phyloP scores from a whole-genome alignment of 2,797 vertebrate species.

The Chaunax sp. region DNA sequence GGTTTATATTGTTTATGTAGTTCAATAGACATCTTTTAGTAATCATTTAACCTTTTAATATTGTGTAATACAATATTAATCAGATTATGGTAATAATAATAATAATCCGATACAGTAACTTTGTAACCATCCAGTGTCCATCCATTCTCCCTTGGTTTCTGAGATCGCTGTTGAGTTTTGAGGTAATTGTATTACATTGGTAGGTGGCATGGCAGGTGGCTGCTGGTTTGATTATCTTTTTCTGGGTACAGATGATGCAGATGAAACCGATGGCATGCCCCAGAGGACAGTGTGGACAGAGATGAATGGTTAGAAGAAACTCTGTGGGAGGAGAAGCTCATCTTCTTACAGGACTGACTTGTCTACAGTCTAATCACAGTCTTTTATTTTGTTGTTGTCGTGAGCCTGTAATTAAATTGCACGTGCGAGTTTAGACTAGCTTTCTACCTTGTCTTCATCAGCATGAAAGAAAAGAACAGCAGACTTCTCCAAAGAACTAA shows the following conservation, averaged over 20 bases:
- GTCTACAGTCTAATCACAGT: slow-evolving; percentile 57
- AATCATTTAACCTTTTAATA: too few species aligned
- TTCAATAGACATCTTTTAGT: too few species aligned
- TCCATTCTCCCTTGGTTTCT: not conserved
- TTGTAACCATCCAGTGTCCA: not conserved
- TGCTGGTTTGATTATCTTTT: slow-evolving; percentile 25
- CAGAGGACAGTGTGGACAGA: slow-evolving; percentile 30
- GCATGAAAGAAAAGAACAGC: slow-evolving; percentile 40
- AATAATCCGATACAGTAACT: not conserved
- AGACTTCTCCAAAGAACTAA: slow-evolving; percentile 54
- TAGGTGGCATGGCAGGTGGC: slow-evolving; percentile 4
- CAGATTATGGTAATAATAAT: too few species aligned
- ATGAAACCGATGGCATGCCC: slow-evolving; percentile 12
- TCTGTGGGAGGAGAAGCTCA: slow-evolving; percentile 47
- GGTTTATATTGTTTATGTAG: too few species aligned
- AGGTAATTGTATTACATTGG: slow-evolving; percentile 8
- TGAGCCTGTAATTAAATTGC: slow-evolving; percentile 39
- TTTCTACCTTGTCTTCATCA: slow-evolving; percentile 29
- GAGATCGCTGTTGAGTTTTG: not conserved
- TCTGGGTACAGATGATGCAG: slow-evolving; percentile 16
- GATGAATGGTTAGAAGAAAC: slow-evolving; percentile 36
- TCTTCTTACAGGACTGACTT: slow-evolving; percentile 63
- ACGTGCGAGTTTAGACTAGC: slow-evolving; percentile 22
- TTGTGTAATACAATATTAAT: too few species aligned
- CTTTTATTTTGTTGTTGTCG: slow-evolving; percentile 28